Evolutionary conservation across 2,797 vertebrate species (phyloP).

Genomic region (Mus spretus): DNA sequence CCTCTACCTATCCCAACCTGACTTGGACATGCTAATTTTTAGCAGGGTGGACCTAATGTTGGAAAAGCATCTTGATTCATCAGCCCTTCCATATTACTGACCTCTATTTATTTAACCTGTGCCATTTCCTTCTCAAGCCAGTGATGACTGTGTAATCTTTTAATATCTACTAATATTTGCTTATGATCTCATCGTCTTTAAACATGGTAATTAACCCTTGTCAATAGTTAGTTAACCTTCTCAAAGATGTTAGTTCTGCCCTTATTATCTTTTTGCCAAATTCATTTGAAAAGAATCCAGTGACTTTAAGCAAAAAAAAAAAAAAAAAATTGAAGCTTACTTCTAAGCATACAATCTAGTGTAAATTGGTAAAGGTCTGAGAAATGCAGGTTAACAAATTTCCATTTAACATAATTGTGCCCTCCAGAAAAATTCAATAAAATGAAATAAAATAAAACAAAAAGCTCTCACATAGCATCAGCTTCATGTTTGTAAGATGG

Average conservation of each 20-base stretch:
- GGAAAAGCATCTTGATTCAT: not conserved
- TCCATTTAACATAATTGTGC: constrained; percentile 4
- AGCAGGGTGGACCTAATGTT: not conserved
- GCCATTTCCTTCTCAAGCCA: not conserved
- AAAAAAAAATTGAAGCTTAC: not conserved
- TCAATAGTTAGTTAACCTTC: constrained; percentile 31
- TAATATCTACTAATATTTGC: constrained; percentile 33
- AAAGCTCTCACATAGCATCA: not conserved
- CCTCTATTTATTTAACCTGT: not conserved
- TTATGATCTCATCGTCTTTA: constrained; percentile 27
- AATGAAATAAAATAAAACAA: not conserved
- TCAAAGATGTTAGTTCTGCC: not conserved
- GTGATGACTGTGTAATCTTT: not conserved
- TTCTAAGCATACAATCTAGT: constrained; percentile 15
- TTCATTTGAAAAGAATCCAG: constrained; percentile 34
- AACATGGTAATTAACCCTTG: not conserved
- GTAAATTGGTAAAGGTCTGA: not conserved
- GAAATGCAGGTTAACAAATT: constrained; percentile 2
- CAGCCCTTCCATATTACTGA: not conserved
- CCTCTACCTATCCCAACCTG: not conserved
- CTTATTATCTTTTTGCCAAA: constrained; percentile 23
- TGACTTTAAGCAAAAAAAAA: constrained; percentile 52
- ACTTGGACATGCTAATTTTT: not conserved
- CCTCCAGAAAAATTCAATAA: not conserved
- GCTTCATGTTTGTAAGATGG: not conserved